Evolutionary conservation across 1,140 invertebrate genomes (phyloP).

Genomic region (Berghia stephanieae): DNA sequence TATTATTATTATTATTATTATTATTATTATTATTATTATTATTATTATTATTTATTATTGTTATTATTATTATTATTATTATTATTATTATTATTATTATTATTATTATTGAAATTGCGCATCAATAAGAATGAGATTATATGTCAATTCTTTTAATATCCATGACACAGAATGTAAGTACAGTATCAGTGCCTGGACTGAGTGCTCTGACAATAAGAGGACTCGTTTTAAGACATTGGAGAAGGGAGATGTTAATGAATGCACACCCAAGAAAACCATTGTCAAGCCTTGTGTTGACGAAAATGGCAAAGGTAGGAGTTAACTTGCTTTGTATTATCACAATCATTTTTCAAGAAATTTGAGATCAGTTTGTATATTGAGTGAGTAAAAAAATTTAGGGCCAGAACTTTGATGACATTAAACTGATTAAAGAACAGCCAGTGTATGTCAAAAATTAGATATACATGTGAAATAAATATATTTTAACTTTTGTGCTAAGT

Average conservation of each 20-base stretch:
- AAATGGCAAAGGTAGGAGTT: conserved; percentile 42
- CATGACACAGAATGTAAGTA: conserved; percentile 51
- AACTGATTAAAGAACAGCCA: background rate
- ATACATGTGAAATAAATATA: background rate
- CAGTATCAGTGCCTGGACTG: conserved; percentile 41
- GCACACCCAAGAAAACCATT: conserved; percentile 38
- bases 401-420: background rate
- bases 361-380: too few species aligned
- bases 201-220: conserved; percentile 42
- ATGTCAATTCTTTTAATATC: too few species aligned
- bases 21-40: too few species aligned
- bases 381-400: background rate
- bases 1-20: too few species aligned
- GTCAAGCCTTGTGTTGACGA: conserved; percentile 37
- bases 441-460: background rate
- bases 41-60: too few species aligned
- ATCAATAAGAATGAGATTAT: too few species aligned
- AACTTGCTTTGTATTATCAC: background rate
- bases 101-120: too few species aligned
- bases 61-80: too few species aligned
- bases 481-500: background rate
- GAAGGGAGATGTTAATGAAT: conserved; percentile 33
- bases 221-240: conserved; percentile 38
- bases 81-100: too few species aligned
- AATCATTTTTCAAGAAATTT: too few species aligned